These are phyloP conservation scores for Brachypodius melanocephalos DNA, from an alignment of 2,113 vertebrate species.

Conservation along the genomic window DNA sequence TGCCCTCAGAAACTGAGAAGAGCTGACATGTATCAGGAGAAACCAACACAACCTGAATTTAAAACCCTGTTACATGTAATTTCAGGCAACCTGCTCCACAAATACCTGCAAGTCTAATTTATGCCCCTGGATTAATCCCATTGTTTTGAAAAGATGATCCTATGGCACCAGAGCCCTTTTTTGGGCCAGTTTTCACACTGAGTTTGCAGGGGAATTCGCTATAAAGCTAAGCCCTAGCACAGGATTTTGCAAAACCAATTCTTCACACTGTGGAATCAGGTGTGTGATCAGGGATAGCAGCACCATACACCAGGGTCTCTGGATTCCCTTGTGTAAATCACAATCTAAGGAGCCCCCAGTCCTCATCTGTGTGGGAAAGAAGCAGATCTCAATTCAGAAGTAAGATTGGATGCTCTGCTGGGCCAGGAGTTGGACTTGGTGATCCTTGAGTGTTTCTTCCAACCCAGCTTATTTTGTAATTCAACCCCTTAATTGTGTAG, in stretches of 20 bases:
- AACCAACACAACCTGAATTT: not conserved
- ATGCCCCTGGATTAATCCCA: not conserved
- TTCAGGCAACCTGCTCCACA: not conserved
- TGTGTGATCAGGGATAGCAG: not conserved
- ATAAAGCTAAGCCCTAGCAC: not conserved
- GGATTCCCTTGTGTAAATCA: not conserved
- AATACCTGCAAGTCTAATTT: not conserved
- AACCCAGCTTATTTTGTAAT: not conserved
- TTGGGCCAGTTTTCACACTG: not conserved
- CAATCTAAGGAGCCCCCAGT: not conserved
- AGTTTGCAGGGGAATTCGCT: not conserved
- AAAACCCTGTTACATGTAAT: not conserved
- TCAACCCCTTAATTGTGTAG: not conserved
- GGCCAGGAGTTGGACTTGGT: fast-evolving
- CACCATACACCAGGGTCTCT: not conserved
- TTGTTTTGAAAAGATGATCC: not conserved
- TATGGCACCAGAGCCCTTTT: not conserved
- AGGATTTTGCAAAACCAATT: not conserved
- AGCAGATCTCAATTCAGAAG: not conserved
- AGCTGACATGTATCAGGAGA: not conserved
- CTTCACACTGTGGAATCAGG: not conserved
- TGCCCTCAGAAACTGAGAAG: not conserved
- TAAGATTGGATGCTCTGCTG: not conserved
- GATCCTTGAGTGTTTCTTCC: not conserved
- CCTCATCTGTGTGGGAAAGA: not conserved